These are phyloP conservation scores for Sepioteuthis lessoniana DNA, from an alignment of 2,888 invertebrate genomes.

Conservation along the genomic window DNA sequence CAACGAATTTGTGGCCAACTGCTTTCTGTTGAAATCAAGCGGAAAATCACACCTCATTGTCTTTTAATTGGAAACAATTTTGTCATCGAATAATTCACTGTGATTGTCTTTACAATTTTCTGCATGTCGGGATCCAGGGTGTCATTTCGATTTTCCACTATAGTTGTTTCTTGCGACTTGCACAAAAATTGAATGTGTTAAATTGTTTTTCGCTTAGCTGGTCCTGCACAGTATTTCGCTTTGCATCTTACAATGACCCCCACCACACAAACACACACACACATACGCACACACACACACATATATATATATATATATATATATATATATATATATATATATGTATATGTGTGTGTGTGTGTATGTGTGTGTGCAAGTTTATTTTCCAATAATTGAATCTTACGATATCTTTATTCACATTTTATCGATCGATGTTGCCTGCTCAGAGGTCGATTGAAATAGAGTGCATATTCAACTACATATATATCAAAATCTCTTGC, in stretches of 20 bases:
- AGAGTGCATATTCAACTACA: no score
- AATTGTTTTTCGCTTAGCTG: not conserved
- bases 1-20: not conserved
- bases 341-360: no score
- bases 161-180: not conserved
- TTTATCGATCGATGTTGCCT: no score
- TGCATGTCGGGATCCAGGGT: not conserved
- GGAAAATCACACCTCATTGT: not conserved
- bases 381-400: no score
- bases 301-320: no score
- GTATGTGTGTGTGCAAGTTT: no score
- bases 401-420: no score
- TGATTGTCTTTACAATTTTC: not conserved
- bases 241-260: no score
- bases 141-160: not conserved
- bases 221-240: not conserved
- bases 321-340: no score
- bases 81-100: not conserved
- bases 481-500: no score
- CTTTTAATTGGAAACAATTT: slow-evolving; percentile 33
- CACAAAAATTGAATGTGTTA: not conserved
- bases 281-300: no score
- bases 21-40: not conserved
- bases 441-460: no score
- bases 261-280: not conserved